Conservation (phyloP, 1,140 invertebrate species). For the Drosophila tani region DNA sequence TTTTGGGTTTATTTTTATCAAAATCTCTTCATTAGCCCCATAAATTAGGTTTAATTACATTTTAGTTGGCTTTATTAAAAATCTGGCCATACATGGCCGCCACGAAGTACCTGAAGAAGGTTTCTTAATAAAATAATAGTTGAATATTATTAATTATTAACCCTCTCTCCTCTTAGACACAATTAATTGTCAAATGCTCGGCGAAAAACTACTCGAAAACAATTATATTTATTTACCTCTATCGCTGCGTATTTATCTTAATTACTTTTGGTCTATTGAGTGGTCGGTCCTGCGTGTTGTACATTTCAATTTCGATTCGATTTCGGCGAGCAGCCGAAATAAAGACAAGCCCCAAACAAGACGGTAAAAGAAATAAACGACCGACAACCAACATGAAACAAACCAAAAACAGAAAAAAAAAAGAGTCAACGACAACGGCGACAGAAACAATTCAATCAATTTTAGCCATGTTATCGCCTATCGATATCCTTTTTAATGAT, state of each 20-base stretch:
- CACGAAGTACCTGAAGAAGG: background rate
- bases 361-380: constrained; percentile 11
- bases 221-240: constrained; percentile 83
- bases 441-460: constrained; percentile 82
- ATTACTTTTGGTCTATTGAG: constrained; percentile 80
- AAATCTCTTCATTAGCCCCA: constrained; percentile 82
- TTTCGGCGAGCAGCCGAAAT: constrained; percentile 59
- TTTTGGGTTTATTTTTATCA: constrained; percentile 58
- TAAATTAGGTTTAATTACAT: constrained; percentile 82
- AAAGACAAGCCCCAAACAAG: constrained; percentile 30
- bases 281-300: constrained; percentile 48
- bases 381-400: constrained; percentile 19
- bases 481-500: constrained; percentile 83
- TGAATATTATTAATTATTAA: background rate
- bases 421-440: constrained; percentile 52
- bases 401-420: constrained; percentile 13
- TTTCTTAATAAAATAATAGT: background rate
- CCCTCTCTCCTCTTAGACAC: constrained; percentile 48
- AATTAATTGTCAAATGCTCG: constrained; percentile 68
- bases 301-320: constrained; percentile 73
- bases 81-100: constrained; percentile 5
- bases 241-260: constrained; percentile 82
- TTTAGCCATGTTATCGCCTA: constrained; percentile 76
- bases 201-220: constrained; percentile 50
- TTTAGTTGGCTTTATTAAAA: constrained; percentile 78